Evolutionary conservation across 2,113 vertebrate species (phyloP).

Genomic region (Gymnorhina tibicen): DNA sequence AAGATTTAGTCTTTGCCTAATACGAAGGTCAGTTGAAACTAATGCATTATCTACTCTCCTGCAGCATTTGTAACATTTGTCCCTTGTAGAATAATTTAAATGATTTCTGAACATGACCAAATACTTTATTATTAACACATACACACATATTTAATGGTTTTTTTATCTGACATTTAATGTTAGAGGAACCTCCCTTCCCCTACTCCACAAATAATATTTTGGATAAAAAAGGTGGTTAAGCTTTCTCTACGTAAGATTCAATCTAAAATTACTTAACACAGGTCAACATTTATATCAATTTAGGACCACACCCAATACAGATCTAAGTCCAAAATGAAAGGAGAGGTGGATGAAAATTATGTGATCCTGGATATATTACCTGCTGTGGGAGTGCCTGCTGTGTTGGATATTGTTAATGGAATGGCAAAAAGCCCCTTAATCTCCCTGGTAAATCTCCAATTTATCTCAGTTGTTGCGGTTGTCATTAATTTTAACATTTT

Average conservation of each 20-base stretch:
- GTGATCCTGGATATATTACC: not conserved
- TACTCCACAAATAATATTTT: not conserved
- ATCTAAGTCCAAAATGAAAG: not conserved
- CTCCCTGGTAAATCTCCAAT: not conserved
- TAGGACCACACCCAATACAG: not conserved
- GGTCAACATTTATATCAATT: not conserved
- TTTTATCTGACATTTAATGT: not conserved
- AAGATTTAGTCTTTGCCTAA: not conserved
- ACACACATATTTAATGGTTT: not conserved
- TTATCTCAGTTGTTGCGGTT: not conserved
- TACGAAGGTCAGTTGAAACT: not conserved
- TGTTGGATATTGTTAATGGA: not conserved
- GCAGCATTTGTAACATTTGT: not conserved
- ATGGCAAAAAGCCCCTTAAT: not conserved
- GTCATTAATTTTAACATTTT: not conserved
- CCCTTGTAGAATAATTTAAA: not conserved
- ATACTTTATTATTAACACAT: not conserved
- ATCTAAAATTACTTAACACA: not conserved
- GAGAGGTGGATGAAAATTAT: not conserved
- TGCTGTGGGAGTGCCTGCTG: not conserved
- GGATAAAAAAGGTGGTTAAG: not conserved
- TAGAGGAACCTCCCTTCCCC: not conserved
- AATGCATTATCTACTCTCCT: not conserved
- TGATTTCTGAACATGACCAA: not conserved
- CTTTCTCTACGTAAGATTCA: not conserved